Conservation (phyloP, 2,888 invertebrate species). For the Lasioglossum lativentre region DNA sequence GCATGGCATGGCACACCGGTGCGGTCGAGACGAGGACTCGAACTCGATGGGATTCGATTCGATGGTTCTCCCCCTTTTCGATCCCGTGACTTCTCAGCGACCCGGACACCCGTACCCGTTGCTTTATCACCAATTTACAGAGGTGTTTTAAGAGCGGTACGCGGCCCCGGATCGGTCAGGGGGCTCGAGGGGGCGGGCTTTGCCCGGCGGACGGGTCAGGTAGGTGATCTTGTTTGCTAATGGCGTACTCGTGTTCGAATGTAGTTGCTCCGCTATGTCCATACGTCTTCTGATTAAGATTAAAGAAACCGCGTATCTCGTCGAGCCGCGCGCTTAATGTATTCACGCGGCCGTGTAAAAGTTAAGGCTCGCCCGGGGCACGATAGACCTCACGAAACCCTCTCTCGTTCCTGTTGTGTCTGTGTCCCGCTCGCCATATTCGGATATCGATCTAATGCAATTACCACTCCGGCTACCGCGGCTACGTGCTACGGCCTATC, state of each 20-base stretch:
- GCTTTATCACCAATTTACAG: conserved; percentile 80
- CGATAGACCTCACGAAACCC: conserved; percentile 73
- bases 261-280: conserved; percentile 80
- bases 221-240: conserved; percentile 83
- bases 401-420: conserved; percentile 39
- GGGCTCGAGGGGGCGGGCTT: conserved; percentile 18
- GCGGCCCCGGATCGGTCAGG: conserved; percentile 23
- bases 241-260: conserved; percentile 84
- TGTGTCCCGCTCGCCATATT: conserved; percentile 56
- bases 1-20: no score
- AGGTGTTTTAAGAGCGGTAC: conserved; percentile 71
- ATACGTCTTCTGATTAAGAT: conserved; percentile 84
- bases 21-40: not conserved
- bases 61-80: conserved; percentile 24
- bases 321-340: conserved; percentile 73
- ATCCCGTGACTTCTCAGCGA: conserved; percentile 58
- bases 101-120: conserved; percentile 61
- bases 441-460: conserved; percentile 72
- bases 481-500: conserved; percentile 43
- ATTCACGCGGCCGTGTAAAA: conserved; percentile 76
- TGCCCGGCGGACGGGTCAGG: conserved; percentile 70
- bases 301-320: conserved; percentile 82
- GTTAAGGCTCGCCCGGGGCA: conserved; percentile 72
- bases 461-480: conserved; percentile 62
- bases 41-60: not conserved